Evolutionary conservation across 2,113 vertebrate species (phyloP).

Genomic region (Marmota monax): DNA sequence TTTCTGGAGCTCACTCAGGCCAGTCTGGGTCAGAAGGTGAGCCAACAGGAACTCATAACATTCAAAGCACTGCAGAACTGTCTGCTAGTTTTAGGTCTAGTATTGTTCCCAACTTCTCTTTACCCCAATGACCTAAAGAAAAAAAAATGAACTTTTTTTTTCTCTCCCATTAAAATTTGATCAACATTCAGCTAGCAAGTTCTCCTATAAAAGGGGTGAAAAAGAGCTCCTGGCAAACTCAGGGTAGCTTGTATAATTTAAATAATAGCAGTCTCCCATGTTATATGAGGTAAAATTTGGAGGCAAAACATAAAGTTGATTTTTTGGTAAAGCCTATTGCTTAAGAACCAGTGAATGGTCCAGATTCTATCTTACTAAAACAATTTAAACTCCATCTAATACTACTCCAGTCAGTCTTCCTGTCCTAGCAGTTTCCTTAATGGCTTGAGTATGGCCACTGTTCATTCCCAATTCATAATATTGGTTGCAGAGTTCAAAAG

Average conservation of each 20-base stretch:
- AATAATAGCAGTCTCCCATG: conserved; percentile 46
- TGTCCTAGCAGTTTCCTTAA: conserved; percentile 44
- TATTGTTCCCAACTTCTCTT: conserved; percentile 44
- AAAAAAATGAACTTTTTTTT: background rate
- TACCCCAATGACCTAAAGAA: conserved; percentile 14
- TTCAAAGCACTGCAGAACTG: background rate
- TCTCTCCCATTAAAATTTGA: conserved; percentile 51
- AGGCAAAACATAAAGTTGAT: conserved; percentile 60
- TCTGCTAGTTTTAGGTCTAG: background rate
- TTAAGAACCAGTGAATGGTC: conserved; percentile 61
- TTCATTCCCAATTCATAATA: conserved; percentile 58
- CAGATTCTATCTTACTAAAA: conserved; percentile 64
- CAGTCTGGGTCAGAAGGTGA: background rate
- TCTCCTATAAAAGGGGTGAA: conserved; percentile 38
- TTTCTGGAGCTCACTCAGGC: background rate
- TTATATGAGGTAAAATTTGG: conserved; percentile 66
- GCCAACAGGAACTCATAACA: background rate
- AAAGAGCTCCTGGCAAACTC: conserved; percentile 43
- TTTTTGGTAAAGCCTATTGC: conserved; percentile 67
- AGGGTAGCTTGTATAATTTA: conserved; percentile 52
- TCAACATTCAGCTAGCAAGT: conserved; percentile 40
- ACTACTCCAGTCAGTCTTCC: conserved; percentile 48
- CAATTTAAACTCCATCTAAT: conserved; percentile 41
- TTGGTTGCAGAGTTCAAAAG: conserved; percentile 10
- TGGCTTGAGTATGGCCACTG: background rate